Conservation (phyloP, 2,113 vertebrate species). For the Mesocricetus auratus region DNA sequence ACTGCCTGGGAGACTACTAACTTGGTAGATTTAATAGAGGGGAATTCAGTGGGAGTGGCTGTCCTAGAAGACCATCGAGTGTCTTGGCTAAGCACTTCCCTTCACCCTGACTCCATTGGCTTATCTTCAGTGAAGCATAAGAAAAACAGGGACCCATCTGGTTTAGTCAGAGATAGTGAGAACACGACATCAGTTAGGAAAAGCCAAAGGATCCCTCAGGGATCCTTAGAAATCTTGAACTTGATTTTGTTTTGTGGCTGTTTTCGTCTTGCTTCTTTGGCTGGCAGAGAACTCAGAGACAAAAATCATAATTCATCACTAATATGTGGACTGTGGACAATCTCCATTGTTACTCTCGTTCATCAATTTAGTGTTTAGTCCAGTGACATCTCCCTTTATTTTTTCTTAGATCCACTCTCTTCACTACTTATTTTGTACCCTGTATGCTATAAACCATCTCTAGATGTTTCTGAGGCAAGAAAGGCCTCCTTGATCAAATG, state of each 20-base stretch:
- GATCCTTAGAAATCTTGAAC: not conserved
- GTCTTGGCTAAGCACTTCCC: not conserved
- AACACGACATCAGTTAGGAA: not conserved
- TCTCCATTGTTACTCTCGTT: not conserved
- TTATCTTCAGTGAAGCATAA: not conserved
- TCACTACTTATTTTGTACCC: not conserved
- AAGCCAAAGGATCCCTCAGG: not conserved
- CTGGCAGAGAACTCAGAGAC: not conserved
- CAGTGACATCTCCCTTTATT: slow-evolving; percentile 17
- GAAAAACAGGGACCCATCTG: not conserved
- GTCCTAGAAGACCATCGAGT: not conserved
- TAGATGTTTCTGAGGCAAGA: not conserved
- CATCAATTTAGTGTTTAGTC: not conserved
- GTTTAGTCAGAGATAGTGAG: not conserved
- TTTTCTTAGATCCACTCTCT: not conserved
- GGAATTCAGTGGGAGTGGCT: not conserved
- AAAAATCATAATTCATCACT: not conserved
- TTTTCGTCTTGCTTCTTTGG: not conserved
- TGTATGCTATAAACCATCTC: not conserved
- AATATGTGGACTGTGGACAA: not conserved
- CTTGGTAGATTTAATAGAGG: not conserved
- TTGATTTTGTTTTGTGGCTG: not conserved
- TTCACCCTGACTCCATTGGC: not conserved
- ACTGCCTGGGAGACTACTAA: not conserved
- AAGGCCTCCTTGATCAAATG: not conserved